phyloP scores from a whole-genome alignment of 2,888 invertebrate species.

The Hymenopus coronatus region DNA sequence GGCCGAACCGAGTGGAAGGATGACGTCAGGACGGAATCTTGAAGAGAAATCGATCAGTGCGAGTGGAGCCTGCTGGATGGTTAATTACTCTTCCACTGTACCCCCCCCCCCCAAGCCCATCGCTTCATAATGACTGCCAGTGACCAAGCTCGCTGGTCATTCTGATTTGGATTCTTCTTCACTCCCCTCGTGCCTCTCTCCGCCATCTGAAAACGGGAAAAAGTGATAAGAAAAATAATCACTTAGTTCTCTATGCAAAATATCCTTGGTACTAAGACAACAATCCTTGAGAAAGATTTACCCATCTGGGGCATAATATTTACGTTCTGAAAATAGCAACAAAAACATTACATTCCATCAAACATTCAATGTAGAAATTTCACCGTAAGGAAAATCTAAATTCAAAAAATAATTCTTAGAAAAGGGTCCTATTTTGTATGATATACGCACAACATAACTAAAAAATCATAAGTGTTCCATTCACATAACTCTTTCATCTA shows the following conservation, averaged over 20 bases:
- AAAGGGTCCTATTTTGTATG: too few species aligned
- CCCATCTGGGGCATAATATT: too few species aligned
- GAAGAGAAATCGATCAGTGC: slow-evolving; percentile 31
- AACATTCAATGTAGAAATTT: too few species aligned
- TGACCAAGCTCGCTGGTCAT: slow-evolving; percentile 18
- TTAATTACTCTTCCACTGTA: slow-evolving; percentile 30
- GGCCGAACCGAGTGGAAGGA: background rate
- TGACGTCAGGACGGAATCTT: slow-evolving; percentile 29
- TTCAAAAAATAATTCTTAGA: too few species aligned
- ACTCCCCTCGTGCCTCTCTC: background rate
- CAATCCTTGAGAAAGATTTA: background rate
- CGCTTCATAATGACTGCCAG: slow-evolving; percentile 29
- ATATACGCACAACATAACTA: too few species aligned
- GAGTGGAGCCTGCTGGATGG: slow-evolving; percentile 27
- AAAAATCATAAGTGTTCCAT: too few species aligned
- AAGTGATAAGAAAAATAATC: background rate
- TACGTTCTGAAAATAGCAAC: too few species aligned
- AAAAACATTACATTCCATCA: too few species aligned
- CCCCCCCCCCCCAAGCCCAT: slow-evolving; percentile 14
- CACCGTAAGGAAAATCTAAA: too few species aligned
- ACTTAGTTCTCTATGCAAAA: background rate
- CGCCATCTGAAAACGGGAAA: background rate
- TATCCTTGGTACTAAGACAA: background rate
- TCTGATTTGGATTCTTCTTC: background rate
- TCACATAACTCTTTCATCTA: too few species aligned